Conservation (phyloP, 2,888 invertebrate species). For the Drosophila anceps region DNA sequence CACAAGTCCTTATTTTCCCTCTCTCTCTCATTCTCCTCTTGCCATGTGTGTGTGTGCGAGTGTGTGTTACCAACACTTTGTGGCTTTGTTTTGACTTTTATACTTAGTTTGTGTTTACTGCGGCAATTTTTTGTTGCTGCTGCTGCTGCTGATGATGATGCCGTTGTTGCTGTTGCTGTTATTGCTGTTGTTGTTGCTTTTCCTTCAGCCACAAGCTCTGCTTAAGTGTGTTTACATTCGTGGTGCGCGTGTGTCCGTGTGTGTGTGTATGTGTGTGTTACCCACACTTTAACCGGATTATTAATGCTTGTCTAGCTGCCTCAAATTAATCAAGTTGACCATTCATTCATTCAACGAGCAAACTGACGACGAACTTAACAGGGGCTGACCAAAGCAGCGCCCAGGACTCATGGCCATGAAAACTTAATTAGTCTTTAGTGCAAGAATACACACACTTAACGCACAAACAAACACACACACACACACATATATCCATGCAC, state of each 20-base stretch:
- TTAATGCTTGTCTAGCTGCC: constrained; percentile 81
- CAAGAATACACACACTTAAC: constrained; percentile 60
- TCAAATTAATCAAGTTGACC: constrained; percentile 81
- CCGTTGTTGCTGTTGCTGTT: constrained; percentile 18
- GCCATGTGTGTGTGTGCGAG: constrained; percentile 19
- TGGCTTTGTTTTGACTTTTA: constrained; percentile 80
- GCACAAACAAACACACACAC: constrained; percentile 17
- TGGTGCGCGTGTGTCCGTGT: constrained; percentile 34
- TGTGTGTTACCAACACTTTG: constrained; percentile 72
- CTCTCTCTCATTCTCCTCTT: neutral
- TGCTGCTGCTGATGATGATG: constrained; percentile 24
- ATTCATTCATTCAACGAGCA: constrained; percentile 73
- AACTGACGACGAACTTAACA: constrained; percentile 57
- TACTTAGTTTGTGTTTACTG: constrained; percentile 79
- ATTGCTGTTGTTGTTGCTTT: constrained; percentile 15
- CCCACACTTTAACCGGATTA: constrained; percentile 80
- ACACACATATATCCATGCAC: constrained; percentile 4
- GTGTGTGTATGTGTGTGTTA: constrained; percentile 47
- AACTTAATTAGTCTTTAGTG: constrained; percentile 81
- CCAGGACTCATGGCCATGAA: constrained; percentile 68
- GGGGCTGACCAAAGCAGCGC: constrained; percentile 32
- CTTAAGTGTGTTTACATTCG: constrained; percentile 76
- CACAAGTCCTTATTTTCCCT: constrained; percentile 2
- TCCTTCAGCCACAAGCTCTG: constrained; percentile 72
- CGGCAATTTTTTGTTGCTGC: constrained; percentile 52